These are phyloP conservation scores for Harpegnathos saltator DNA, from an alignment of 1,140 invertebrate species.

Conservation along the genomic window DNA sequence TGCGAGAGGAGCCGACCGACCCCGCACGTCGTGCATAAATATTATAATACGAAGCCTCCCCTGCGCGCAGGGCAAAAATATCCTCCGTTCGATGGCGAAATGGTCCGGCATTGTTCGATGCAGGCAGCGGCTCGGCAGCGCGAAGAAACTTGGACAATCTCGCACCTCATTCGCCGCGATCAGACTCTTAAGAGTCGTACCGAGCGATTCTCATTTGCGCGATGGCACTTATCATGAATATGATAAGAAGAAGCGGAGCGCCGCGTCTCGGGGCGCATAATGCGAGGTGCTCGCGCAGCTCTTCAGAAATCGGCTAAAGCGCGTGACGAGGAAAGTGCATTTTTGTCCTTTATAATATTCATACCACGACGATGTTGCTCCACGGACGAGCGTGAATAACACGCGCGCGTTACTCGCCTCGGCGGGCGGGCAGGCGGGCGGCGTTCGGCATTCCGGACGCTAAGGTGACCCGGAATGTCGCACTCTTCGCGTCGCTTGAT, in stretches of 20 bases:
- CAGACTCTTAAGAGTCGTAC: constrained; percentile 32
- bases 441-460: constrained; percentile 29
- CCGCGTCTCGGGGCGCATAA: constrained; percentile 21
- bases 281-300: constrained; percentile 35
- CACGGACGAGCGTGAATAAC: constrained; percentile 11
- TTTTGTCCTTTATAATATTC: constrained; percentile 55
- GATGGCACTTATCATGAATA: constrained; percentile 48
- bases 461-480: neutral
- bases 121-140: constrained; percentile 14
- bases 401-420: neutral
- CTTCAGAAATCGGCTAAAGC: constrained; percentile 54
- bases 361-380: constrained; percentile 36
- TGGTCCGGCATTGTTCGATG: constrained; percentile 16
- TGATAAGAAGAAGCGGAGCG: constrained; percentile 4
- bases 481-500: neutral
- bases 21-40: neutral
- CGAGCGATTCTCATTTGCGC: constrained; percentile 50
- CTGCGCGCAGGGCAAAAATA: neutral
- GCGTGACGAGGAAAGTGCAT: constrained; percentile 55
- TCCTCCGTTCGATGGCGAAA: constrained; percentile 5
- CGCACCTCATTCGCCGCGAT: constrained; percentile 28
- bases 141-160: constrained; percentile 18
- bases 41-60: neutral
- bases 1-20: neutral
- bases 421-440: no score